These are phyloP conservation scores for Fissipunctia ypsillon DNA, from an alignment of 2,888 invertebrate genomes.

Conservation along the genomic window DNA sequence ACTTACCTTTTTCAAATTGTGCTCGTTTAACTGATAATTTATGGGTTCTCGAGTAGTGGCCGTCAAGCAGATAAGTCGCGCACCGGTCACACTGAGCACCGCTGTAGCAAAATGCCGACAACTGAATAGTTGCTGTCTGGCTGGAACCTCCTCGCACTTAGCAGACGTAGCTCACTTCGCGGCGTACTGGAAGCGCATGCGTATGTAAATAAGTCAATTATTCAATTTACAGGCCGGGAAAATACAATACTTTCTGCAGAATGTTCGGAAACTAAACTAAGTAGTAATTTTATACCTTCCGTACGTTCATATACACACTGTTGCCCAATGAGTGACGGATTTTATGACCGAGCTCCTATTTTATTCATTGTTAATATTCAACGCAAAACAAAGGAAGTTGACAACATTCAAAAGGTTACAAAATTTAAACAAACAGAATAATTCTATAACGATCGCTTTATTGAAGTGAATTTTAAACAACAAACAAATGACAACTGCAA, in stretches of 20 bases:
- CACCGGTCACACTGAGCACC: conserved; percentile 53
- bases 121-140: conserved; percentile 59
- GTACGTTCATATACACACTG: not conserved
- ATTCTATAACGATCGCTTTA: fast-evolving
- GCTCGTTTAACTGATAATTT: conserved; percentile 29
- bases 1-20: conserved; percentile 59
- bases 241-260: conserved; percentile 50
- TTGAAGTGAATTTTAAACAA: not conserved
- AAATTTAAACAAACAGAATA: not conserved
- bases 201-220: conserved; percentile 79
- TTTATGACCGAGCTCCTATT: not conserved
- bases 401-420: not conserved
- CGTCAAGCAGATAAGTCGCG: conserved; percentile 48
- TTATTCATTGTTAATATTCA: not conserved
- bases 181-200: conserved; percentile 80
- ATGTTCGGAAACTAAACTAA: not conserved
- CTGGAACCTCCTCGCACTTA: conserved; percentile 49
- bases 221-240: conserved; percentile 80
- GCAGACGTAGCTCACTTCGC: conserved; percentile 79
- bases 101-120: conserved; percentile 63
- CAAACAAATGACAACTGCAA: not conserved
- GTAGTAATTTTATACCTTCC: not conserved
- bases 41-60: conserved; percentile 37
- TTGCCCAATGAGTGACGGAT: not conserved
- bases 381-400: not conserved